Percentiles rank a stretch among this genome's conserved stretches.
These are phyloP conservation scores for Eristalinus sepulchralis DNA, from an alignment of 2,888 invertebrate genomes.

Conservation along the genomic window DNA sequence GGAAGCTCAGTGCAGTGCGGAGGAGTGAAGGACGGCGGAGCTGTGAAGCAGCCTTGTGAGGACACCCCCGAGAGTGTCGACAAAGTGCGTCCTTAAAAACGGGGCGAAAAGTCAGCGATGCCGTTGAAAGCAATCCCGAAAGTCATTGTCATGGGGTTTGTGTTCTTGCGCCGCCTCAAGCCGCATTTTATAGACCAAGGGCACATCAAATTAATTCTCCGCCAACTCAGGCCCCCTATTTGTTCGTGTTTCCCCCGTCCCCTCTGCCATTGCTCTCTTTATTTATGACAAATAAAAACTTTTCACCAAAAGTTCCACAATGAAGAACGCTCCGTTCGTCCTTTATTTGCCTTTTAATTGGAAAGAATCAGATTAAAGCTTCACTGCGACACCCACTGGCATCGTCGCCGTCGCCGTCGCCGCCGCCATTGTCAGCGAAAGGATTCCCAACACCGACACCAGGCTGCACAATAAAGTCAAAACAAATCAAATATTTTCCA, in stretches of 20 bases:
- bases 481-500: constrained; percentile 48
- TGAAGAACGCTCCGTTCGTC: constrained; percentile 33
- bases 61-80: neutral
- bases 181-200: neutral
- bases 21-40: too few relatives aligned
- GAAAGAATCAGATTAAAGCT: constrained; percentile 48
- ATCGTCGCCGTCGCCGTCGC: too few relatives aligned
- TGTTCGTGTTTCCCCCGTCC: constrained; percentile 5
- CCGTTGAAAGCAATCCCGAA: neutral
- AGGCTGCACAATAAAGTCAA: constrained; percentile 9
- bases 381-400: constrained; percentile 10
- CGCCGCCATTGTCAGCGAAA: constrained; percentile 29
- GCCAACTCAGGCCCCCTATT: neutral
- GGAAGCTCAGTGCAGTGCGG: neutral
- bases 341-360: constrained; percentile 57
- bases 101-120: neutral
- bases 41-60: neutral
- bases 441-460: constrained; percentile 11
- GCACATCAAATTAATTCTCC: constrained; percentile 17
- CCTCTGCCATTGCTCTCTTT: constrained; percentile 10
- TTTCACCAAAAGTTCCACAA: constrained; percentile 12
- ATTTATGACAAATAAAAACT: constrained; percentile 40
- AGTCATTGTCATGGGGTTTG: constrained; percentile 1
- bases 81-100: neutral
- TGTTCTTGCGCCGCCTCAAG: neutral